Percentiles rank a stretch among this genome's conserved stretches.
phyloP scores from a whole-genome alignment of 2,888 invertebrate genomes.

The Plutella xylostella region DNA sequence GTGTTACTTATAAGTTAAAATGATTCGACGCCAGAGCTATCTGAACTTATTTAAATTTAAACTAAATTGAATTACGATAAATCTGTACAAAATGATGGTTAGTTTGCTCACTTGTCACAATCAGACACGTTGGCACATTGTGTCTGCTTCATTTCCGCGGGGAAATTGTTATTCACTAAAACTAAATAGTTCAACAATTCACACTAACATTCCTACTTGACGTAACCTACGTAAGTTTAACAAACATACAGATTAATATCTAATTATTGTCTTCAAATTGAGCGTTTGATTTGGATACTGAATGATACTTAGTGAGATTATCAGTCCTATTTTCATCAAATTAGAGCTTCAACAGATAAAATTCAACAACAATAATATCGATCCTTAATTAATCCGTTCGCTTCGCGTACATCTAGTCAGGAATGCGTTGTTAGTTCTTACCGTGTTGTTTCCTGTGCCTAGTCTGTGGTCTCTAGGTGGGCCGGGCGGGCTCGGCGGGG shows the following conservation, averaged over 20 bases:
- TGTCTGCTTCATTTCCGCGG: not conserved
- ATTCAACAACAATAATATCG: too few species aligned
- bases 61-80: not conserved
- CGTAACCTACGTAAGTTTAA: too few species aligned
- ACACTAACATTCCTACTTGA: constrained; percentile 4
- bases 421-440: not conserved
- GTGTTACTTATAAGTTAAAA: too few species aligned
- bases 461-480: too few species aligned
- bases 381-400: too few species aligned
- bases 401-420: not conserved
- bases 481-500: not conserved
- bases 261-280: too few species aligned
- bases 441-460: not conserved
- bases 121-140: not conserved
- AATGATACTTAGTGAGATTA: too few species aligned
- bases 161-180: constrained; percentile 42
- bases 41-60: not conserved
- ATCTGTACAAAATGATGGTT: constrained; percentile 1
- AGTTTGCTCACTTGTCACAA: not conserved
- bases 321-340: too few species aligned
- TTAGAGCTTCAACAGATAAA: too few species aligned
- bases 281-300: too few species aligned
- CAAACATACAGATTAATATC: constrained; percentile 1
- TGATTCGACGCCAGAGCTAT: too few species aligned
- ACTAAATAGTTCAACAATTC: constrained; percentile 31